Conservation (phyloP, 1,140 invertebrate genomes). For the Sarcophaga bullata region DNA sequence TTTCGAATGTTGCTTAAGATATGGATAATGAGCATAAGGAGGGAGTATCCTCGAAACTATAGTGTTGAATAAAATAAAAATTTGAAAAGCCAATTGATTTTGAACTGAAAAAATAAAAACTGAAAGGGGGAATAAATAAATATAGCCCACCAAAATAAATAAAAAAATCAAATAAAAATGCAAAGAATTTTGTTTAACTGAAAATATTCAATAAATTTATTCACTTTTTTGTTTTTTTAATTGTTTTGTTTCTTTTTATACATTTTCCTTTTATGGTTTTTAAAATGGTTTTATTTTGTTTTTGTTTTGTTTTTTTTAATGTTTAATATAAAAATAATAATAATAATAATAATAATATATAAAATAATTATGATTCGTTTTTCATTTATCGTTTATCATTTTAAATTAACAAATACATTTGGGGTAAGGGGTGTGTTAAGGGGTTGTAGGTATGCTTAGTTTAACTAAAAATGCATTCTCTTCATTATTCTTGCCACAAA, state of each 20-base stretch:
- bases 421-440: too few species aligned
- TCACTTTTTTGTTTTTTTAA: not conserved
- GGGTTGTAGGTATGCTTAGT: conserved; percentile 29
- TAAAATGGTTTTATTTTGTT: conserved; percentile 17
- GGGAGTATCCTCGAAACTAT: too few species aligned
- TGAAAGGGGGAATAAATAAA: not conserved
- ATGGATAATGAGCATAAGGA: too few species aligned
- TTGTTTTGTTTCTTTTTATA: not conserved
- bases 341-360: too few species aligned
- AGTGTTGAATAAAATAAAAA: too few species aligned
- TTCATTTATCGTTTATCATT: not conserved
- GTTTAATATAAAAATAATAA: too few species aligned
- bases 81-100: not conserved
- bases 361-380: not conserved
- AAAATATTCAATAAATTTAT: conserved; percentile 37
- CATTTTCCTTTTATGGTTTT: conserved; percentile 17
- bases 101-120: not conserved
- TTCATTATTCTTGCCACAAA: not conserved
- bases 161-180: conserved; percentile 20
- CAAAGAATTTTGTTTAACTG: conserved; percentile 35
- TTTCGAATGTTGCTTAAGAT: too few species aligned
- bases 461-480: conserved; percentile 35
- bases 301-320: not conserved
- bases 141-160: not conserved
- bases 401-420: conserved; percentile 39